Base-by-base conservation (phyloP, 2,113 vertebrate genomes). In the Toxotes jaculatrix region DNA sequence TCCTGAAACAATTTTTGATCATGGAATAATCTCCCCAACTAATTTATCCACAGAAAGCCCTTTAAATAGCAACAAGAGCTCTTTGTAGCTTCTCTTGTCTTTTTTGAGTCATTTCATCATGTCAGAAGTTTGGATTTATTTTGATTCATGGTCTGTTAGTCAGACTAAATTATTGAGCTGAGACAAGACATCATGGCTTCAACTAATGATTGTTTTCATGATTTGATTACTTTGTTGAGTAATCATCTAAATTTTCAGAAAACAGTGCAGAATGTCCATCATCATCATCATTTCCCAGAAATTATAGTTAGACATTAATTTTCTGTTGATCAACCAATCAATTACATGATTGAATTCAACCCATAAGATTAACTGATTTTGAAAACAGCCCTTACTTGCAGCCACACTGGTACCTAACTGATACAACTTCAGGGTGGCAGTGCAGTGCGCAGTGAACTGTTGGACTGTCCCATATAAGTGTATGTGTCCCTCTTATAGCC, bases 401-500 rank as follows among this genome's bases (percentile, higher is more conserved):
- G 64, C 14, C 43, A 1, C 7, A 23, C 8, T 72, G 16, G 27
- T 38, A 27, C 75, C 51, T 74, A 40, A 72, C 42, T 86, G 80
- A 61, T 74, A 55, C 19, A 36, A 27, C 38, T 7, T 32, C 21
- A 3, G 21, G 4, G 12, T n/a, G n/a, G n/a, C n/a, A n/a, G n/a
- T 27, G 27, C 27, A 27, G 27, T 27, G 27, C 27, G 27, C 27
- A 27, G 27, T 27, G 27, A 27, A 27, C 55, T 72, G 43, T 38
- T 65, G 55, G 71, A 66, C 74, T 68, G 38, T 53, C 56, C 47
- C 70, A 32, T 76, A 17, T 62, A 80, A 79, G 77, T 82, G 77
- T 75, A 83, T 83, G 75, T 74, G 79, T 85, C 79, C 82, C 60
- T 82, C 79, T 68, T 82, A 71, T 86, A 38, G 77, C 66, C 42